Evolutionary conservation across 1,140 invertebrate species (phyloP), one percentile per base, ranked within the genome.

Genomic region (Drosophila bocki): DNA sequence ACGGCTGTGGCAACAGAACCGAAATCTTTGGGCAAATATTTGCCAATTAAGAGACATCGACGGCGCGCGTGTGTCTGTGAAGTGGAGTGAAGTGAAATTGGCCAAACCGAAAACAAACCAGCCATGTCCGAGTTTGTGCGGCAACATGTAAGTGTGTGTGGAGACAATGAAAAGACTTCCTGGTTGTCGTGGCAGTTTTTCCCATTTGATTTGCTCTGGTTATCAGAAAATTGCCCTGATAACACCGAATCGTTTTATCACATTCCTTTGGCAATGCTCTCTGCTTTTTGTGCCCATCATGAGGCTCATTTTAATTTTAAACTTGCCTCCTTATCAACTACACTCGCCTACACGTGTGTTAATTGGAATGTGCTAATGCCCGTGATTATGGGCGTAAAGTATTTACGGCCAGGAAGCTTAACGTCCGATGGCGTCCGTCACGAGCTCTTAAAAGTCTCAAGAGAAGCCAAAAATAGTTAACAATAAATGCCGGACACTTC

Each of bases 1-100:
- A 80, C 80, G 80, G 83, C 83, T 86, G 83, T 86, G 76, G 82
- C 75, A 83, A 86, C 78, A 86, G 58, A 71, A 70, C 61, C 57
- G 48, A 74, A 82, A 71, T 78, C 63, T 58, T 67, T 54, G 44
- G 50, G 54, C 84, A 86, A 86, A 86, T 80, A 87, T 86, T 87
- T 87, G 71, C 63, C 76, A 87, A 82, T 84, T 74, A 76, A 72
- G 35, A 54, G 26, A 67, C 70, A 39, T 50, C 50, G 45, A 45
- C 67, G 56, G 54, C 62, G 78, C 65, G 78, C 68, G 68, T 68
- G 75, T 77, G 62, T 68, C 41, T 76, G 74, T 58, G 57, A 42
- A 75, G 70, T 74, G 51, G 26, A 61, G 63, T 44, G 32, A 58
- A 65, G 35, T 58, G 48, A 47, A 61, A 65, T 64, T 48, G 82